Conservation (phyloP, 2,113 vertebrate species). For the Pangasianodon hypophthalmus region DNA sequence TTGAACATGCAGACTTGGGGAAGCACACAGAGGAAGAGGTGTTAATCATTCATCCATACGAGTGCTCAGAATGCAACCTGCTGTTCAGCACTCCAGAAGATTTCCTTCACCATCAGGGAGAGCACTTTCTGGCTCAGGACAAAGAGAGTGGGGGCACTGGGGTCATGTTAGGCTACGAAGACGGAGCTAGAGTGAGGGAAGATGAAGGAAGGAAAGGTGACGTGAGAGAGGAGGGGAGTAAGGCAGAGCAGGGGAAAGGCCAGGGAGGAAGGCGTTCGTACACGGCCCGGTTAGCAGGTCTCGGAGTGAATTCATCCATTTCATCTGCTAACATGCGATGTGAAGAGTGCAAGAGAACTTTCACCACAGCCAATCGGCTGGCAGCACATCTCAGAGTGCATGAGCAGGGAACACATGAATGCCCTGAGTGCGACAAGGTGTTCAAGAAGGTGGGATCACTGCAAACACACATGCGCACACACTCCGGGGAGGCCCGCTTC, state of each 20-base stretch:
- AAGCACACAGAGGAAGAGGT: conserved; percentile 62
- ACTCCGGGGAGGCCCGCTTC: conserved; percentile 84
- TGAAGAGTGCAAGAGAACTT: conserved; percentile 77
- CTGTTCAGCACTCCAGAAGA: conserved; percentile 86
- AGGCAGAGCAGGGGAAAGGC: conserved; percentile 56
- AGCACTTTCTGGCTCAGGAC: conserved; percentile 84
- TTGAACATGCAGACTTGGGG: conserved; percentile 29
- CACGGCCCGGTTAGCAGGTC: not conserved
- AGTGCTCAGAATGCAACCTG: conserved; percentile 85
- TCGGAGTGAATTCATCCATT: not conserved
- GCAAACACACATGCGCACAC: conserved; percentile 85
- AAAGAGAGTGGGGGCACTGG: conserved; percentile 77
- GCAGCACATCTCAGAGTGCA: conserved; percentile 83
- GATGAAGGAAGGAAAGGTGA: conserved; percentile 54
- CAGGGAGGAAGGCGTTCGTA: conserved; percentile 16
- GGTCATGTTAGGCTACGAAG: conserved; percentile 76
- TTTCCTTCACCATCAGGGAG: conserved; percentile 87
- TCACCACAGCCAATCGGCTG: conserved; percentile 83
- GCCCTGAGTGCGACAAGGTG: conserved; percentile 82
- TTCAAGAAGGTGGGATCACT: conserved; percentile 86
- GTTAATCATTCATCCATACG: conserved; percentile 82
- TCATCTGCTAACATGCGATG: conserved; percentile 66
- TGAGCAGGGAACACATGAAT: conserved; percentile 83
- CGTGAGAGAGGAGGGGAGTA: conserved; percentile 38
- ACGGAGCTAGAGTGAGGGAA: conserved; percentile 70